These are phyloP conservation scores for Triplophysa bombifrons DNA, from an alignment of 2,797 vertebrate genomes.

Conservation along the genomic window DNA sequence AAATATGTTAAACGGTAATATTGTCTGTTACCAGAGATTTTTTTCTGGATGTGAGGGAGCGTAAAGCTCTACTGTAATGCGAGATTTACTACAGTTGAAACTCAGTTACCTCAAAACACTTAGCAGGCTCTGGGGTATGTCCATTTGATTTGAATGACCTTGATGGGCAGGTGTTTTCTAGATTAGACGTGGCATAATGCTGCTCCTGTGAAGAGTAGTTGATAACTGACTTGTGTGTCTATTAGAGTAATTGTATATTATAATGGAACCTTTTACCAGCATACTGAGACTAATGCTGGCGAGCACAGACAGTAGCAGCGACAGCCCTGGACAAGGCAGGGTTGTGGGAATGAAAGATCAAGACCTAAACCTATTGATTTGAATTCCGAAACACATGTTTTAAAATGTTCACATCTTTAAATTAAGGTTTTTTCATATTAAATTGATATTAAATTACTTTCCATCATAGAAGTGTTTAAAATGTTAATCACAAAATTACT, in stretches of 20 bases:
- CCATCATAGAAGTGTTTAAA: neutral
- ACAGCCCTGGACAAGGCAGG: neutral
- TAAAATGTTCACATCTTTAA: neutral
- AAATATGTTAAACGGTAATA: slow-evolving; percentile 21
- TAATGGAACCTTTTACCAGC: slow-evolving; percentile 39
- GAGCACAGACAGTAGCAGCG: slow-evolving; percentile 15
- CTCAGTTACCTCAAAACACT: slow-evolving; percentile 24
- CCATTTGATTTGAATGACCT: slow-evolving; percentile 33
- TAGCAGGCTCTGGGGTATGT: slow-evolving; percentile 22
- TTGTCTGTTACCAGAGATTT: slow-evolving; percentile 7
- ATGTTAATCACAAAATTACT: too few species aligned
- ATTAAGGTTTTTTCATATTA: neutral
- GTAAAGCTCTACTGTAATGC: slow-evolving; percentile 18
- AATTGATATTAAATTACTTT: neutral
- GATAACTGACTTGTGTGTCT: slow-evolving; percentile 35
- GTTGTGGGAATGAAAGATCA: neutral
- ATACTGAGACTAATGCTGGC: slow-evolving; percentile 26
- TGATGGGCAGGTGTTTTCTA: slow-evolving; percentile 35
- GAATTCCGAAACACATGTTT: neutral
- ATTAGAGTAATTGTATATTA: slow-evolving; percentile 32
- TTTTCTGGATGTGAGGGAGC: slow-evolving; percentile 14
- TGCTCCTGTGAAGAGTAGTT: slow-evolving; percentile 6
- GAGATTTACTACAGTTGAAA: slow-evolving; percentile 11
- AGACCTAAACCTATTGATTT: neutral
- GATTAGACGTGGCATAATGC: slow-evolving; percentile 17